A percentile compares a stretch with the other conserved stretches of the same genome.
Evolutionary conservation across 2,797 vertebrate genomes (phyloP).

Genomic region (Clamator glandarius): DNA sequence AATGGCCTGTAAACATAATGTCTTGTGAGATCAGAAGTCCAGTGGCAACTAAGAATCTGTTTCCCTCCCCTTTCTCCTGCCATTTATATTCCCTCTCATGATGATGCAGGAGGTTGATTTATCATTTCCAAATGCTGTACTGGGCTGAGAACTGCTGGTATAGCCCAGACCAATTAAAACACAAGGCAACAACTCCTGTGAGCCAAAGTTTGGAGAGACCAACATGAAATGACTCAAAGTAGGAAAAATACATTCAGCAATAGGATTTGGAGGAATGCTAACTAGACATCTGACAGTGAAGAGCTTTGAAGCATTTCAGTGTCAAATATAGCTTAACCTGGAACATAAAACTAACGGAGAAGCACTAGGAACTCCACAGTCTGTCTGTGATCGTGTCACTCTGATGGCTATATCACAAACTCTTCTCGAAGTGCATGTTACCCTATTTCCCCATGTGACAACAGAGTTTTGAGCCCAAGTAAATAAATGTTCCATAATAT

Average conservation of each 20-base stretch:
- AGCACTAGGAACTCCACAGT: background rate
- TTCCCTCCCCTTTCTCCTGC: background rate
- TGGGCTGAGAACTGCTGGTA: background rate
- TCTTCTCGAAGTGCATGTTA: background rate
- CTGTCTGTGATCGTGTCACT: background rate
- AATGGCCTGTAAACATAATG: background rate
- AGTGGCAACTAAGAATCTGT: background rate
- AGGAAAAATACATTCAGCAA: slow-evolving; percentile 18
- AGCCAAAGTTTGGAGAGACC: background rate
- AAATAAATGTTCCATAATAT: background rate
- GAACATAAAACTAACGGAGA: background rate
- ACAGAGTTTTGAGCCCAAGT: background rate
- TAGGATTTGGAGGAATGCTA: background rate
- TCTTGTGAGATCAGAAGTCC: background rate
- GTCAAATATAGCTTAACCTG: slow-evolving; percentile 10
- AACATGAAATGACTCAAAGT: background rate
- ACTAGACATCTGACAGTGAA: background rate
- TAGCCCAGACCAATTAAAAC: background rate
- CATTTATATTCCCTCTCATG: background rate
- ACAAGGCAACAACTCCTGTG: background rate
- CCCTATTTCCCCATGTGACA: background rate
- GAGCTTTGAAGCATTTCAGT: slow-evolving; percentile 13
- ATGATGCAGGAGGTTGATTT: background rate
- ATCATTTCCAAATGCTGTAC: background rate
- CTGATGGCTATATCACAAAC: background rate